Evolutionary conservation across 2,888 invertebrate genomes (phyloP).

Genomic region (Labia minor): DNA sequence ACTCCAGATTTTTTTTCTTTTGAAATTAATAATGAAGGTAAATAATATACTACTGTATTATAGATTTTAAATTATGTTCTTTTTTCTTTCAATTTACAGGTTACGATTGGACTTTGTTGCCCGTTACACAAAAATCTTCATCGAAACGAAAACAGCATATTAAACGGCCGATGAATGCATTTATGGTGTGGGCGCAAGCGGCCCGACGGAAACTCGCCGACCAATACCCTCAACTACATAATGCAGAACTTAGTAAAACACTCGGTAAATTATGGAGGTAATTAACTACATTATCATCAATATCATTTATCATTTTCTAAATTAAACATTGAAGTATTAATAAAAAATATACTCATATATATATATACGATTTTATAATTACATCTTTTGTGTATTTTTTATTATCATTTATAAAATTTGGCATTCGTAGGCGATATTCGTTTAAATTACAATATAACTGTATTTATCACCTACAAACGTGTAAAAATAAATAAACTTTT

Average conservation of each 20-base stretch:
- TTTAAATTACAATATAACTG: too few relatives aligned
- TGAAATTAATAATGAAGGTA: background rate
- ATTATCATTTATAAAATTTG: too few relatives aligned
- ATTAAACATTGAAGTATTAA: too few relatives aligned
- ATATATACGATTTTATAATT: too few relatives aligned
- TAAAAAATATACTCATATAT: too few relatives aligned
- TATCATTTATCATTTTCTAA: too few relatives aligned
- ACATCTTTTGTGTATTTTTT: too few relatives aligned
- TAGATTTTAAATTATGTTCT: too few relatives aligned
- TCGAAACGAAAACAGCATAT: conserved; percentile 40
- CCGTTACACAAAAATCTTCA: conserved; percentile 35
- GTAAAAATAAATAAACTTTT: too few relatives aligned
- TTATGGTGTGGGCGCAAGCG: conserved; percentile 48
- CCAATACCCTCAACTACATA: conserved; percentile 43
- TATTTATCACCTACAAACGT: too few relatives aligned
- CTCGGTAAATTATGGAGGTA: conserved; percentile 45
- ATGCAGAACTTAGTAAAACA: conserved; percentile 44
- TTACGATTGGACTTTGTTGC: conserved; percentile 42
- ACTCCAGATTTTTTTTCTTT: background rate
- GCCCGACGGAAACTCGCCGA: conserved; percentile 41
- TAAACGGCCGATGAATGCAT: conserved; percentile 46
- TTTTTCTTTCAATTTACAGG: conserved; percentile 22
- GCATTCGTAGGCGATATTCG: too few relatives aligned
- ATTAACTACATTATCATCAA: conserved; percentile 27
- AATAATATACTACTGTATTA: background rate